Conservation (phyloP, 2,888 invertebrate genomes). For the Geotrupes spiniger region DNA sequence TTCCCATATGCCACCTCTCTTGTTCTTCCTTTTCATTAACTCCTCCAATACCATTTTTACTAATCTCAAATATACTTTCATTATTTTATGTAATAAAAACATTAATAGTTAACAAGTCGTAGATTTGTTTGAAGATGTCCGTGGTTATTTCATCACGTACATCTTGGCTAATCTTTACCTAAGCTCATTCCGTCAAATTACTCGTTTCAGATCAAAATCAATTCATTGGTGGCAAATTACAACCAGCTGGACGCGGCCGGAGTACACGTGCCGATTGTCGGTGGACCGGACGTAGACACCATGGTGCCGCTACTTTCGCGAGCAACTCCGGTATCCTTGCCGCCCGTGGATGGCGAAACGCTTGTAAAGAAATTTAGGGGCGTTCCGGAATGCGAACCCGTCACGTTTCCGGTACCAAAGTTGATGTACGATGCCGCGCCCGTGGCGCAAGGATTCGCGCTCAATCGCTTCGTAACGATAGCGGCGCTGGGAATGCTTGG, state of each 20-base stretch:
- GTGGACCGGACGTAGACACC: slow-evolving; percentile 64
- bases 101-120: too few species aligned
- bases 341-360: slow-evolving; percentile 38
- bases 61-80: too few species aligned
- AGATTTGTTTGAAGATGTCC: too few species aligned
- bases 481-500: slow-evolving; percentile 44
- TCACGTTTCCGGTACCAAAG: slow-evolving; percentile 2
- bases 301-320: slow-evolving; percentile 65
- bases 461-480: slow-evolving; percentile 41
- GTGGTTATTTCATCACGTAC: too few species aligned
- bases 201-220: slow-evolving; percentile 53
- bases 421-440: slow-evolving; percentile 20
- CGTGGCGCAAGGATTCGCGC: slow-evolving; percentile 37
- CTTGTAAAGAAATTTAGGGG: slow-evolving; percentile 24
- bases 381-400: slow-evolving; percentile 12
- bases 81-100: too few species aligned
- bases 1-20: too few species aligned
- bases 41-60: too few species aligned
- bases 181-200: too few species aligned
- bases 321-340: slow-evolving; percentile 51
- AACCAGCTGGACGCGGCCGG: slow-evolving; percentile 57
- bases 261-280: slow-evolving; percentile 62
- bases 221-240: slow-evolving; percentile 60
- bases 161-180: too few species aligned
- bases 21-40: too few species aligned